Base-by-base conservation (phyloP, 1,140 invertebrate species). In the Ostrea denselamellosa region DNA sequence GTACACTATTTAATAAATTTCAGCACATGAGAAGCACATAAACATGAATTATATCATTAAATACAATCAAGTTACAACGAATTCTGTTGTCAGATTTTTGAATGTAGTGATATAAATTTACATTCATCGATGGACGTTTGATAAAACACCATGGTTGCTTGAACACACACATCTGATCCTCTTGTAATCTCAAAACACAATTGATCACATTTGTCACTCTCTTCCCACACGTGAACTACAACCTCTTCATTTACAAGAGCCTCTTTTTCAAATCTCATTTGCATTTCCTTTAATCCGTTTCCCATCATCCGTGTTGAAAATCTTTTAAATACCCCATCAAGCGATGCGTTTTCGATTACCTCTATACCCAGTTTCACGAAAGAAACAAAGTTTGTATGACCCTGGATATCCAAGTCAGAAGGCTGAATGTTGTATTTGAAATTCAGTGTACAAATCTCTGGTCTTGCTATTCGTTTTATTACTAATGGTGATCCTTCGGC, bases 101-200 rank as follows among this genome's bases (percentile, higher is more conserved):
- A 12, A 19, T 62, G 7, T 0, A 14, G 0, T 62, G 17, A 62
- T 7, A 14, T 2, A 62, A 62, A 14, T 5, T 62, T 3, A 14
- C 10, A 14, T 5, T 2, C n/a, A 9, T 77, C 28, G 10, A 77
- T 28, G 9, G 25, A 12, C 14, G 10, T 10, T 0, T 28, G 22
- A 77, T 77, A 17, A 77, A 77, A 77, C 14, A 25, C 3, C 8
- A 77, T 77, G 68, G 25, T 77, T 77, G 68, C 68, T 77, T 77
- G 68, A 77, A 77, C 28, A 25, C 68, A 77, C 68, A 77, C 28
- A 77, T 77, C 68, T 3, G 4, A 34, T 14, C 68, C 68, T 10
- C 25, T 77, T 2, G 25, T 25, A 25, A 77, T 25, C 12, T 77
- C 68, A 25, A 77, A 77, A 25, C 25, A 77, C 14, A 77, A 17